Percentiles rank a stretch among this genome's conserved stretches.
phyloP scores from a whole-genome alignment of 2,888 invertebrate species.

The Tupiocoris notatus region DNA sequence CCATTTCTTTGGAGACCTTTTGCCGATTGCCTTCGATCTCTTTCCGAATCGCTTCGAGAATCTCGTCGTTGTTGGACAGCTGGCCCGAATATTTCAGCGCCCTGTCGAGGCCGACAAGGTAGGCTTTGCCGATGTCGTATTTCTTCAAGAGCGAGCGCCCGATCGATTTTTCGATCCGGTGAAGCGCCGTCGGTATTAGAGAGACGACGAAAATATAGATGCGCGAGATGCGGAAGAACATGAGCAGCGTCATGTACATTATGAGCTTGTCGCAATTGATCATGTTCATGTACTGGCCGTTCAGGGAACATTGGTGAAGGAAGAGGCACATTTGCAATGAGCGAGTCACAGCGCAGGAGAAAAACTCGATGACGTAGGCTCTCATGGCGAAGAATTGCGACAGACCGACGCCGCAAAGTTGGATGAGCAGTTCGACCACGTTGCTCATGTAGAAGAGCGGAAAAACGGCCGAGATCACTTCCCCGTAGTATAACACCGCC shows the following conservation, averaged over 20 bases:
- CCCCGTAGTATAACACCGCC: neutral
- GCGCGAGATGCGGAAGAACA: conserved; percentile 14
- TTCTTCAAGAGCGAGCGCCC: conserved; percentile 5
- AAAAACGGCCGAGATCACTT: neutral
- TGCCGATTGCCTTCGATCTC: conserved; percentile 18
- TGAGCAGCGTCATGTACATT: conserved; percentile 6
- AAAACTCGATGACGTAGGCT: conserved; percentile 12
- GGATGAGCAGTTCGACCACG: conserved; percentile 1
- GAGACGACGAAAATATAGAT: conserved; percentile 29
- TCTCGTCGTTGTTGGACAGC: conserved; percentile 12
- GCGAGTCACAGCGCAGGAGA: conserved; percentile 14
- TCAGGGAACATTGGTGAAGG: neutral
- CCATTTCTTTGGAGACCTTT: conserved; percentile 22
- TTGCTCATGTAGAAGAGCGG: conserved; percentile 6
- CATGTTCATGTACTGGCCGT: neutral
- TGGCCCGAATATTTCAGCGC: conserved; percentile 26
- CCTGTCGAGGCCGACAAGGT: conserved; percentile 27
- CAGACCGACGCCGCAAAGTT: conserved; percentile 24
- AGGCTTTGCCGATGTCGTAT: conserved; percentile 36
- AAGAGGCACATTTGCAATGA: conserved; percentile 9
- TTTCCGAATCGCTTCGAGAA: conserved; percentile 17
- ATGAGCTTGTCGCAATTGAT: neutral
- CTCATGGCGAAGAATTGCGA: conserved; percentile 25
- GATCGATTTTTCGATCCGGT: neutral
- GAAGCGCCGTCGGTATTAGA: conserved; percentile 4